Evolutionary conservation across 1,140 invertebrate species (phyloP).

Genomic region (Helicorthomorpha holstii): DNA sequence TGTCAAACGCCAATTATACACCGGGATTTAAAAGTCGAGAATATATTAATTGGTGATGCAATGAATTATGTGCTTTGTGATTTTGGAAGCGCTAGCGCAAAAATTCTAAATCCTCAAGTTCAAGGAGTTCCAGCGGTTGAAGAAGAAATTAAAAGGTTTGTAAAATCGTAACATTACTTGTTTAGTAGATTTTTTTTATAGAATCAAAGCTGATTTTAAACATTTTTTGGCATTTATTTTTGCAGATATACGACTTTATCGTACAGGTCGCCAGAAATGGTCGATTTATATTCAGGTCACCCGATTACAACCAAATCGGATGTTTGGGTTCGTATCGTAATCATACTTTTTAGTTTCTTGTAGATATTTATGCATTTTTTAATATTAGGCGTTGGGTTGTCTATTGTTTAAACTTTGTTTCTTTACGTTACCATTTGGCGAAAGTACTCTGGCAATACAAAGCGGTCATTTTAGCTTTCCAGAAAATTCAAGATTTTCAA

Average conservation of each 20-base stretch:
- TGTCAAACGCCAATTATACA: constrained; percentile 91
- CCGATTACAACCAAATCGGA: constrained; percentile 80
- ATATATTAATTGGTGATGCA: constrained; percentile 60
- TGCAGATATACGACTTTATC: constrained; percentile 71
- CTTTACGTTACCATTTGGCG: constrained; percentile 81
- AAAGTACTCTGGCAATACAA: constrained; percentile 84
- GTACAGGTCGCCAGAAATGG: constrained; percentile 87
- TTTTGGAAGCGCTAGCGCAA: constrained; percentile 77
- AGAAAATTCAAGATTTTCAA: constrained; percentile 56
- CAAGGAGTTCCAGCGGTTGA: constrained; percentile 57
- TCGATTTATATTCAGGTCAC: constrained; percentile 77
- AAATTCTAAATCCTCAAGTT: constrained; percentile 46
- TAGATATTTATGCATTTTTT: constrained; percentile 9
- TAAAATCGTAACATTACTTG: constrained; percentile 9
- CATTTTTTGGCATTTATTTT: constrained; percentile 3
- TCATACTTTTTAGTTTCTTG: not conserved
- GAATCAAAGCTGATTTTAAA: not conserved
- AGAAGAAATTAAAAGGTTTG: constrained; percentile 72
- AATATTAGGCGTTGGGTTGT: constrained; percentile 64
- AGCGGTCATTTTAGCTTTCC: constrained; percentile 76
- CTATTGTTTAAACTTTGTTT: constrained; percentile 82
- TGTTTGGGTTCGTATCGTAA: constrained; percentile 50
- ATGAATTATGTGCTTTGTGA: constrained; percentile 72
- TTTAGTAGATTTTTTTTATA: constrained; percentile 1
- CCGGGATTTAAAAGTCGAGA: constrained; percentile 87